A percentile compares a stretch with the other conserved stretches of the same genome.
Evolutionary conservation across 1,140 invertebrate species (phyloP).

Genomic region (fruit fly (Drosophila melanogaster)): Release_6_plus_ISO1_MT NT_033779.5:11101501-11102000

Average conservation of each 20-base stretch:
- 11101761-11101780: conserved; percentile 27
- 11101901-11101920: conserved; percentile 60
- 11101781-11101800: conserved; percentile 66
- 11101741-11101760: conserved; percentile 11
- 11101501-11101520: conserved; percentile 62
- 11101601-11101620: conserved; percentile 58
- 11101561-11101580: conserved; percentile 54
- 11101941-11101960: conserved; percentile 65
- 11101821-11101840: conserved; percentile 51
- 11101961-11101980: conserved; percentile 7
- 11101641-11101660: conserved; percentile 42
- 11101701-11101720: conserved; percentile 56
- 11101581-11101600: conserved; percentile 74
- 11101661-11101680: conserved; percentile 41
- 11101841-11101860: conserved; percentile 77
- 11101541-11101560: not conserved
- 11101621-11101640: conserved; percentile 57
- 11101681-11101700: conserved; percentile 47
- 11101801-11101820: conserved; percentile 67
- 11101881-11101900: conserved; percentile 76
- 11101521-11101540: conserved; percentile 27
- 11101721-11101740: conserved; percentile 14
- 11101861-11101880: conserved; percentile 78
- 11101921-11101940: conserved; percentile 79
- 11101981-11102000: not conserved